A percentile compares a stretch with the other conserved stretches of the same genome.
phyloP scores from a whole-genome alignment of 2,113 vertebrate genomes.

The Rhinoderma darwinii region DNA sequence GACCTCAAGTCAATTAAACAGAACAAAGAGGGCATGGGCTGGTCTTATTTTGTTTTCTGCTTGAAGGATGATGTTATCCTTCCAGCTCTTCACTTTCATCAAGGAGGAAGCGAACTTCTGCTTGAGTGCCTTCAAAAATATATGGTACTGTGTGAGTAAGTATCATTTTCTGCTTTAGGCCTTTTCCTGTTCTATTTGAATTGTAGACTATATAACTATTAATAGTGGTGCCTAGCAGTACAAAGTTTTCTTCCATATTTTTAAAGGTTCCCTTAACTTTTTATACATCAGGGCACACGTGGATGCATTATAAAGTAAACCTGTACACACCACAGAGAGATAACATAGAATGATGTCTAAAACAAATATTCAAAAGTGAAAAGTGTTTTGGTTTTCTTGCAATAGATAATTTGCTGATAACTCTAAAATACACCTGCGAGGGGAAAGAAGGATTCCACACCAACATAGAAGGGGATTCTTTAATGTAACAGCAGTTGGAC shows the following conservation, averaged over 20 bases:
- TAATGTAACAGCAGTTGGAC: no score
- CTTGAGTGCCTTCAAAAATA: slow-evolving; percentile 88
- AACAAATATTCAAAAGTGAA: no score
- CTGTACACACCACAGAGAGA: no score
- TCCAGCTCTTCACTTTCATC: slow-evolving; percentile 93
- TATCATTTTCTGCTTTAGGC: slow-evolving; percentile 61
- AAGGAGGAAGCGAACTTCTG: slow-evolving; percentile 85
- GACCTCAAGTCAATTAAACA: slow-evolving; percentile 89
- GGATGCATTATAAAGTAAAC: not conserved
- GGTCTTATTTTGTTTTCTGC: slow-evolving; percentile 87
- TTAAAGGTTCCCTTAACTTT: not conserved
- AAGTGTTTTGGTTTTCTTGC: no score
- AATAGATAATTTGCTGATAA: no score
- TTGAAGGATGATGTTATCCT: slow-evolving; percentile 84
- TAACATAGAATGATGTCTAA: no score
- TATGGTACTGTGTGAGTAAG: slow-evolving; percentile 87
- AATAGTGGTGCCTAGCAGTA: not conserved
- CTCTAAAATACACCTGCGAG: no score
- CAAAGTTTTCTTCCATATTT: not conserved
- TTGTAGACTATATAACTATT: not conserved
- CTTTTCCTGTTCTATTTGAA: slow-evolving; percentile 6
- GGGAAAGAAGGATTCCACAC: no score
- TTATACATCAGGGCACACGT: not conserved
- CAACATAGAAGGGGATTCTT: no score
- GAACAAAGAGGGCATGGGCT: slow-evolving; percentile 86